Evolutionary conservation across 2,888 invertebrate genomes (phyloP).

Genomic region (Notodonta dromedarius): DNA sequence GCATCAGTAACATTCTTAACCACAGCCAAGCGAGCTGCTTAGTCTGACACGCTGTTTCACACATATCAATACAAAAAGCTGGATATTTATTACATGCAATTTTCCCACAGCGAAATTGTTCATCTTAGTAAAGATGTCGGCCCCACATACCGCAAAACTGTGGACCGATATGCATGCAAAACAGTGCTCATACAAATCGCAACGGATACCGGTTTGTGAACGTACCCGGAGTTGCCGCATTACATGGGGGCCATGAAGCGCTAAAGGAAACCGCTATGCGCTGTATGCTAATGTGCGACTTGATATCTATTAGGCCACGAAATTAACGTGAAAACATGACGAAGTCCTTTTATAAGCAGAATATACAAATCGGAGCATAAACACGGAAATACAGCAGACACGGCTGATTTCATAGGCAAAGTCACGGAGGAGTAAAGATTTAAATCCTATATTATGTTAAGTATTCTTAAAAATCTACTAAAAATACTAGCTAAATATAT

Average conservation of each 20-base stretch:
- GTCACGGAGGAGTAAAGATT: no score
- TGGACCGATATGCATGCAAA: constrained; percentile 51
- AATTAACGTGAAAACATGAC: neutral
- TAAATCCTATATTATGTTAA: no score
- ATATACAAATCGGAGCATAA: no score
- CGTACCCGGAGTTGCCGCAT: constrained; percentile 58
- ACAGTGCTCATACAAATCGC: constrained; percentile 46
- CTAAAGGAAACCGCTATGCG: neutral
- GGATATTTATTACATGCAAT: neutral
- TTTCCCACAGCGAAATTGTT: neutral
- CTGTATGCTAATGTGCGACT: neutral
- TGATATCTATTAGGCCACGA: constrained; percentile 2
- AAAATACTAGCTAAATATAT: no score
- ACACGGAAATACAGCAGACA: no score
- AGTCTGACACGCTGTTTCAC: neutral
- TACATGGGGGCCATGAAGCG: constrained; percentile 13
- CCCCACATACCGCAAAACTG: constrained; percentile 28
- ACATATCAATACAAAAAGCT: neutral
- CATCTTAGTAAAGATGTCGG: constrained; percentile 26
- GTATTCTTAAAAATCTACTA: no score
- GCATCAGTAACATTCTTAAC: no score
- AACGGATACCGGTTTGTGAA: constrained; percentile 55
- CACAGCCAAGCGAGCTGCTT: no score
- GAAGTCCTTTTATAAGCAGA: neutral
- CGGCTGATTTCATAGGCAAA: no score